phyloP scores from a whole-genome alignment of 2,797 vertebrate genomes.

The Pogoniulus pusillus region DNA sequence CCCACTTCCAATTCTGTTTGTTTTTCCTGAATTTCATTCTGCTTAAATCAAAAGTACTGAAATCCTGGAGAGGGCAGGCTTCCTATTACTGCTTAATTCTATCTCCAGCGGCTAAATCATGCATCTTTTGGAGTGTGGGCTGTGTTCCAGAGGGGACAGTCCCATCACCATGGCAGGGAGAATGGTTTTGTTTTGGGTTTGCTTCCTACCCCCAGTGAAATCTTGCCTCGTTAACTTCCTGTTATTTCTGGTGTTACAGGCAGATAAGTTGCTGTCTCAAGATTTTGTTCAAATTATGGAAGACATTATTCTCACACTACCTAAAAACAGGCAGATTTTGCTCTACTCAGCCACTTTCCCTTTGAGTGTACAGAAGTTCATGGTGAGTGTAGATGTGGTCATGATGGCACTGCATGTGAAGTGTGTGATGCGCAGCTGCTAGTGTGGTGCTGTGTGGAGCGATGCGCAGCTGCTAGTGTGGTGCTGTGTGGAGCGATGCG shows the following conservation, averaged over 20 bases:
- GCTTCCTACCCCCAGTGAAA: background rate
- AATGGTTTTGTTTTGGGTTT: background rate
- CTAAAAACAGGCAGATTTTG: slow-evolving; percentile 98
- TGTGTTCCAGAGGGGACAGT: background rate
- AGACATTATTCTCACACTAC: slow-evolving; percentile 93
- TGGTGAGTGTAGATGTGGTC: slow-evolving; percentile 80
- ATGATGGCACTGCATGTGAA: background rate
- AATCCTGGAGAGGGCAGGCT: background rate
- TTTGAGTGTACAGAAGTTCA: slow-evolving; percentile 98
- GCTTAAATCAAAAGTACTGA: background rate
- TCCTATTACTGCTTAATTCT: background rate
- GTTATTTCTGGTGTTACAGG: slow-evolving; percentile 75
- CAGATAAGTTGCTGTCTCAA: slow-evolving; percentile 97
- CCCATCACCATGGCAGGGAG: background rate
- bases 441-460: no score
- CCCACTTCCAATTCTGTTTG: background rate
- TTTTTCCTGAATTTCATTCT: background rate
- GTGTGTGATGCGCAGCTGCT: background rate
- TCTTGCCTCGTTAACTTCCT: rapidly evolving
- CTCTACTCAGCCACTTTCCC: slow-evolving; percentile 98
- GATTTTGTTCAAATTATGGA: slow-evolving; percentile 99
- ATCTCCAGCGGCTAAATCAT: background rate
- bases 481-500: no score
- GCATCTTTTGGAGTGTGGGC: rapidly evolving
- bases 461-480: no score